Evolutionary conservation across 2,113 vertebrate species (phyloP).

Genomic region (Xiphophorus hellerii): DNA sequence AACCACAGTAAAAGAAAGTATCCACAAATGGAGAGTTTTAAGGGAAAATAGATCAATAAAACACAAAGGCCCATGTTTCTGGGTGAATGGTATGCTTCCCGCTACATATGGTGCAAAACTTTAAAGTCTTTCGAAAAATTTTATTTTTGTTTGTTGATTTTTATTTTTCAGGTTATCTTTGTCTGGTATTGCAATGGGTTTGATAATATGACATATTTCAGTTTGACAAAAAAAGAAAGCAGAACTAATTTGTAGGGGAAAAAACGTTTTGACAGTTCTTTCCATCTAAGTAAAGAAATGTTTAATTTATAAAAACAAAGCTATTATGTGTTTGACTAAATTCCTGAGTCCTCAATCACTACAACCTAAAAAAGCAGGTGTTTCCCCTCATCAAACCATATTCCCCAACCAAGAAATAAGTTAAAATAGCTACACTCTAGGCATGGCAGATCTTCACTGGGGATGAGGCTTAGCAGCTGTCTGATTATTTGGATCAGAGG

Average conservation of each 20-base stretch:
- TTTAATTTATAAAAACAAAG: not conserved
- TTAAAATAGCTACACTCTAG: constrained; percentile 37
- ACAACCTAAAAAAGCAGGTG: constrained; percentile 34
- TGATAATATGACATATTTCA: too few relatives aligned
- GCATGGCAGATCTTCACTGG: constrained; percentile 22
- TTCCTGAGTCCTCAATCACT: constrained; percentile 27
- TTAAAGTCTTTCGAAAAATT: not conserved
- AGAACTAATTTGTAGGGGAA: too few relatives aligned
- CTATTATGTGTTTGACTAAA: not conserved
- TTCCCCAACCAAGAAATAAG: constrained; percentile 38
- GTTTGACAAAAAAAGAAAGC: too few relatives aligned
- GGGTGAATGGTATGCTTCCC: not conserved
- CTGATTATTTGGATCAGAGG: constrained; percentile 10
- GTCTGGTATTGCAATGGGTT: not conserved
- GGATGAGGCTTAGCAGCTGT: constrained; percentile 27
- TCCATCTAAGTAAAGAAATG: not conserved
- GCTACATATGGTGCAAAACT: not conserved
- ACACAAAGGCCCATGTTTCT: not conserved
- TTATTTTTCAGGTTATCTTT: not conserved
- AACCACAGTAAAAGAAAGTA: not conserved
- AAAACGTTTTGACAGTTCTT: not conserved
- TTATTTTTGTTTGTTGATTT: too few relatives aligned
- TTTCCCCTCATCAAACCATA: constrained; percentile 34
- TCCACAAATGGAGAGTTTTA: not conserved
- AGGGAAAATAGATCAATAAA: not conserved